These are phyloP conservation scores for Temnothorax longispinosus DNA, from an alignment of 1,140 invertebrate genomes.

Conservation along the genomic window DNA sequence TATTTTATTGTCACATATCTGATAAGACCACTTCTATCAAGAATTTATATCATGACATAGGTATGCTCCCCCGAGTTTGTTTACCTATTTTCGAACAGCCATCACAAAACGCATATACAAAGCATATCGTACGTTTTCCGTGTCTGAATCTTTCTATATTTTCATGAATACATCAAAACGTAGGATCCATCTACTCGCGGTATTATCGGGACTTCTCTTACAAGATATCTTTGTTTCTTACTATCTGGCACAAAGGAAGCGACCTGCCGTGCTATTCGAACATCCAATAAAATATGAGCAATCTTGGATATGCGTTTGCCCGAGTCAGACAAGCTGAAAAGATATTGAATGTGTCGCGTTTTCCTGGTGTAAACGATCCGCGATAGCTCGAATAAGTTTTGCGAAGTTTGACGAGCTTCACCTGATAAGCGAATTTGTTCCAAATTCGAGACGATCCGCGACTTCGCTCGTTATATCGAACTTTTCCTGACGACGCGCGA, in stretches of 20 bases:
- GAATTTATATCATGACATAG: neutral
- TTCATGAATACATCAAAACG: constrained; percentile 22
- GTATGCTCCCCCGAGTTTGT: neutral
- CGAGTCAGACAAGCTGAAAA: neutral
- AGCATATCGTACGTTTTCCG: neutral
- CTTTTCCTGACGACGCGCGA: neutral
- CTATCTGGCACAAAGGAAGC: constrained; percentile 12
- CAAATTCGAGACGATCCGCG: neutral
- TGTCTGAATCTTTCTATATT: constrained; percentile 6
- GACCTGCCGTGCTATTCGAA: neutral
- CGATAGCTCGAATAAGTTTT: neutral
- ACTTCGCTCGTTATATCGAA: neutral
- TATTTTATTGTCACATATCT: constrained; percentile 8
- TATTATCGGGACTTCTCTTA: constrained; percentile 72
- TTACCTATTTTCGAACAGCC: neutral
- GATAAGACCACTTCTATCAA: constrained; percentile 6
- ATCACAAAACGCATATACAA: neutral
- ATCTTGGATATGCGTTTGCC: constrained; percentile 7
- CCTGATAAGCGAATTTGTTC: neutral
- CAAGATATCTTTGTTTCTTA: constrained; percentile 69
- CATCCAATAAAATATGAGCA: constrained; percentile 15
- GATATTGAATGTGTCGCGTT: neutral
- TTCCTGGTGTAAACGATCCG: neutral
- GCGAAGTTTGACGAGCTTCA: neutral
- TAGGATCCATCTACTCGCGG: constrained; percentile 56